These are phyloP conservation scores for Bilobella aurantiaca DNA, from an alignment of 1,140 invertebrate species.

Conservation along the genomic window DNA sequence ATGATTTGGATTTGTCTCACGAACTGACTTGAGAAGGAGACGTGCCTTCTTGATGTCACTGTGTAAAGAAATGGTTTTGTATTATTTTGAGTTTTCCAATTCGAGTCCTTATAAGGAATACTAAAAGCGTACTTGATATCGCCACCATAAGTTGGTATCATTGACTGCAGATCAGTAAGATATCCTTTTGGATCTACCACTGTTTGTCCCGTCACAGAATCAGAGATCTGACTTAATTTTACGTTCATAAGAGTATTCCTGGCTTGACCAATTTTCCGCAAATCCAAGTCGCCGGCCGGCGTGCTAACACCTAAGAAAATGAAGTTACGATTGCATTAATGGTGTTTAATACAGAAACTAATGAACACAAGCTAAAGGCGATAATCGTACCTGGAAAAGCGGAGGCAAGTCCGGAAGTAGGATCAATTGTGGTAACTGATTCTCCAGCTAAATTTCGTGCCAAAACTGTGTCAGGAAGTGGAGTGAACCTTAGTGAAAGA, in stretches of 20 bases:
- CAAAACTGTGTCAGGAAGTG: constrained; percentile 92
- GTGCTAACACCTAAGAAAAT: constrained; percentile 49
- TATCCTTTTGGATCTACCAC: constrained; percentile 99
- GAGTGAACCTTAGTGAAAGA: constrained; percentile 61
- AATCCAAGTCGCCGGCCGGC: constrained; percentile 86
- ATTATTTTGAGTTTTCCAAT: too few species aligned
- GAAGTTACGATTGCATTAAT: constrained; percentile 1
- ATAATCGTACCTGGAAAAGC: constrained; percentile 54
- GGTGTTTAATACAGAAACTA: background rate
- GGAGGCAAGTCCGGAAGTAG: constrained; percentile 67
- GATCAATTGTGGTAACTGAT: constrained; percentile 68
- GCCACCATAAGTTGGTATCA: constrained; percentile 95
- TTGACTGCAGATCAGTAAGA: constrained; percentile 93
- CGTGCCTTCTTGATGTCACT: constrained; percentile 96
- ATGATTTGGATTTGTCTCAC: constrained; percentile 98
- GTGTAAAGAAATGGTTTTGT: too few species aligned
- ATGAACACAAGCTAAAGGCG: background rate
- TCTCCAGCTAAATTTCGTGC: constrained; percentile 79
- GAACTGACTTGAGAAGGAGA: constrained; percentile 88
- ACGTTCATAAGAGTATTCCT: constrained; percentile 99
- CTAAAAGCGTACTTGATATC: constrained; percentile 77
- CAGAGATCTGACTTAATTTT: constrained; percentile 93
- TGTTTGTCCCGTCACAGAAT: constrained; percentile 97
- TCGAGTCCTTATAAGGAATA: too few species aligned
- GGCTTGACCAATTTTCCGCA: constrained; percentile 97